Evolutionary conservation across 2,113 vertebrate species (phyloP).

Genomic region (Fulica atra): DNA sequence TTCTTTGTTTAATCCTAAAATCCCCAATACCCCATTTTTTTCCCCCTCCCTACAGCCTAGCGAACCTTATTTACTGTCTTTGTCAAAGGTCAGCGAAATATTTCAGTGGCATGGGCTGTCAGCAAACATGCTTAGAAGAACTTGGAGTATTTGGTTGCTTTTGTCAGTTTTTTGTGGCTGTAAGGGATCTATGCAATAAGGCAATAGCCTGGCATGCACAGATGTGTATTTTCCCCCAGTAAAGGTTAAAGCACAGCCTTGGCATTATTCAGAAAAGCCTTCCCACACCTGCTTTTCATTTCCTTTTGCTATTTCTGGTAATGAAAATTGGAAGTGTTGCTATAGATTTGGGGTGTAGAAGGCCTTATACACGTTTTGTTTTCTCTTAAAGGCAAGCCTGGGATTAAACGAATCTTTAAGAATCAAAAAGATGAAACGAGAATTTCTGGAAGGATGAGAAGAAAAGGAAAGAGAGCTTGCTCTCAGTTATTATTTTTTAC

Average conservation of each 20-base stretch:
- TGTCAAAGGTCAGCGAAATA: conserved; percentile 46
- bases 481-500: background rate
- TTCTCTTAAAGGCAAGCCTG: conserved; percentile 59
- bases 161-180: conserved; percentile 54
- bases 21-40: background rate
- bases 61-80: conserved; percentile 6
- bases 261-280: conserved; percentile 74
- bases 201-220: conserved; percentile 39
- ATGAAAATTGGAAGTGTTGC: conserved; percentile 73
- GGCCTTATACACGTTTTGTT: conserved; percentile 60
- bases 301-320: conserved; percentile 80
- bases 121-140: conserved; percentile 40
- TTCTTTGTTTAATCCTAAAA: conserved; percentile 48
- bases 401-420: conserved; percentile 66
- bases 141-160: conserved; percentile 47
- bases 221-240: conserved; percentile 40
- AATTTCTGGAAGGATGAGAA: conserved; percentile 55
- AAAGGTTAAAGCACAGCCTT: conserved; percentile 69
- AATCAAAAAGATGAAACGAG: conserved; percentile 49
- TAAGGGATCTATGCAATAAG: conserved; percentile 11
- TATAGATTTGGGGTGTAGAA: conserved; percentile 66
- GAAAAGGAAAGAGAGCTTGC: background rate
- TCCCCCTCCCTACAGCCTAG: background rate
- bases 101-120: conserved; percentile 21
- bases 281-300: conserved; percentile 81